These are phyloP conservation scores for Dynastes hyllus DNA, from an alignment of 2,888 invertebrate species.

Conservation along the genomic window DNA sequence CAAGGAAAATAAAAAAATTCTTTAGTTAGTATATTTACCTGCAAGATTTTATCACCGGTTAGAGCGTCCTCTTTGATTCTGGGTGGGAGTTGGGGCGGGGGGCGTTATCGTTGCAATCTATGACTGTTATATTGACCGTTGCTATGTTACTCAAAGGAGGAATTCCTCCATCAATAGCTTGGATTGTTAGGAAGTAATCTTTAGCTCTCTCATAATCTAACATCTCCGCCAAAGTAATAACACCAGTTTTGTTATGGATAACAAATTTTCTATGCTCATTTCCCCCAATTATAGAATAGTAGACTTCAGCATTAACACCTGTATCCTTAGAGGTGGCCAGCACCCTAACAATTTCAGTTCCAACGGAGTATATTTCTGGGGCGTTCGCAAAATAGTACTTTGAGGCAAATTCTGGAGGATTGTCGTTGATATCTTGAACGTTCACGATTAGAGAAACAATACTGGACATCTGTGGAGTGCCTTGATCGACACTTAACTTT, in stretches of 20 bases:
- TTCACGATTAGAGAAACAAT: slow-evolving; percentile 83
- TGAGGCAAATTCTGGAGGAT: slow-evolving; percentile 94
- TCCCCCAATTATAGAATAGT: slow-evolving; percentile 89
- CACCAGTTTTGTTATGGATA: slow-evolving; percentile 83
- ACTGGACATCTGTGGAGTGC: slow-evolving; percentile 82
- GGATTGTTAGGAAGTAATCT: slow-evolving; percentile 90
- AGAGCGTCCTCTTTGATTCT: slow-evolving; percentile 87
- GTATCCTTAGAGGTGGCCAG: slow-evolving; percentile 94
- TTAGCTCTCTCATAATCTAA: slow-evolving; percentile 91
- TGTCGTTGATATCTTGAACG: slow-evolving; percentile 95
- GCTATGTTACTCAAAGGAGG: slow-evolving; percentile 93
- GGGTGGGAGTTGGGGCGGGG: too few species aligned
- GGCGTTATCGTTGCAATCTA: slow-evolving; percentile 91
- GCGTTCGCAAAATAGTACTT: slow-evolving; percentile 86
- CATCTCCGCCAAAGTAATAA: slow-evolving; percentile 83
- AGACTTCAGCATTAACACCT: slow-evolving; percentile 94
- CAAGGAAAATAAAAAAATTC: background rate
- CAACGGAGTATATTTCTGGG: slow-evolving; percentile 85
- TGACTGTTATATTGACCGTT: slow-evolving; percentile 87
- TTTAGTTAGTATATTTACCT: slow-evolving; percentile 71
- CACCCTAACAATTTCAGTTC: slow-evolving; percentile 87
- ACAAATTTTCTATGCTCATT: slow-evolving; percentile 91
- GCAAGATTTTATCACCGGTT: slow-evolving; percentile 81
- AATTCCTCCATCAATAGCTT: slow-evolving; percentile 91
- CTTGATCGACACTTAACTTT: slow-evolving; percentile 86